Conservation (phyloP, 1,140 invertebrate species). For the Drosophila sproati region DNA sequence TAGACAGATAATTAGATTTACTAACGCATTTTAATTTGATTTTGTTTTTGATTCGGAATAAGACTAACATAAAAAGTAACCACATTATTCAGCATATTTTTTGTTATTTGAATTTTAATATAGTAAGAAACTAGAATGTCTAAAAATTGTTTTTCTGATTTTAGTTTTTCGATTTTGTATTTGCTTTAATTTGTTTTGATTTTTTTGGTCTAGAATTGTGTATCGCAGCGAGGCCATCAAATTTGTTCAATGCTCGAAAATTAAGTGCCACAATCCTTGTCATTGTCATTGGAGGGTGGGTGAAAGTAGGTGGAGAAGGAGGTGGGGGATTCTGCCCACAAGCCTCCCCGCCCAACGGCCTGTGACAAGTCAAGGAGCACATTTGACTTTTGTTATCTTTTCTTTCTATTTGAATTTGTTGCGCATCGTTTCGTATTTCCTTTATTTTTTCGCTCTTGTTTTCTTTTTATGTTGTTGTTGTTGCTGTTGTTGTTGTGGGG, state of each 20-base stretch:
- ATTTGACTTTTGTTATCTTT: slow-evolving; percentile 70
- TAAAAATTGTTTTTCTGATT: slow-evolving; percentile 1
- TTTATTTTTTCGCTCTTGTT: slow-evolving; percentile 7
- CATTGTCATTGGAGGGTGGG: slow-evolving; percentile 19
- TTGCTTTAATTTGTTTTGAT: not conserved
- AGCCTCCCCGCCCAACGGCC: not conserved
- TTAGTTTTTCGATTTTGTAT: slow-evolving; percentile 7
- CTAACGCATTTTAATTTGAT: too few relatives aligned
- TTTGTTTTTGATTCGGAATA: too few relatives aligned
- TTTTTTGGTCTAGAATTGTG: not conserved
- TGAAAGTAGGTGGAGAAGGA: too few relatives aligned
- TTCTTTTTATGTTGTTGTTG: not conserved
- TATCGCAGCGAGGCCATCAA: slow-evolving; percentile 33
- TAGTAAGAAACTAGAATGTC: too few relatives aligned
- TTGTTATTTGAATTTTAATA: too few relatives aligned
- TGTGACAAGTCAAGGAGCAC: slow-evolving; percentile 41
- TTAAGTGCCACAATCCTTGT: slow-evolving; percentile 45
- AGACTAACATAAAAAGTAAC: too few relatives aligned
- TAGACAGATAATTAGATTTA: too few relatives aligned
- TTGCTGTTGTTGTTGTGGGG: slow-evolving; percentile 4
- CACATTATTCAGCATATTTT: too few relatives aligned
- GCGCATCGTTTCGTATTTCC: slow-evolving; percentile 58
- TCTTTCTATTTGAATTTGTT: slow-evolving; percentile 78
- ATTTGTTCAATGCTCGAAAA: slow-evolving; percentile 40
- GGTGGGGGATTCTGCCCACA: too few relatives aligned